Evolutionary conservation across 2,888 invertebrate genomes (phyloP).

Genomic region (Apocheima hispidaria): DNA sequence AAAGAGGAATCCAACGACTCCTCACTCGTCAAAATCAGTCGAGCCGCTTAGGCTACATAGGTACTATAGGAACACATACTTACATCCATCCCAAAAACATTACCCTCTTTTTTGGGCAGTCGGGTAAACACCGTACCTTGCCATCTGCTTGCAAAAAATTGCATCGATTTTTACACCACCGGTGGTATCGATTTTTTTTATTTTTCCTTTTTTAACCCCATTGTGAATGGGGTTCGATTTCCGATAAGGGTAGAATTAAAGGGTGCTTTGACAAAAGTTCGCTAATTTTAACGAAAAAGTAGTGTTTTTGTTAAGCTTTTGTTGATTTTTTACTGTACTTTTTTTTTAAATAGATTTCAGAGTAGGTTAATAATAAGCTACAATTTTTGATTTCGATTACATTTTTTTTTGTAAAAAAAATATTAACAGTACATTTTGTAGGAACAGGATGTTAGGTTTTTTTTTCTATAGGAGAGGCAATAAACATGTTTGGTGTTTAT

Average conservation of each 20-base stretch:
- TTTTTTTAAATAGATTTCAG: not conserved
- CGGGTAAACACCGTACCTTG: too few relatives aligned
- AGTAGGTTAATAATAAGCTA: constrained; percentile 15
- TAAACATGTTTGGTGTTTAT: too few relatives aligned
- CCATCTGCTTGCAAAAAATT: constrained; percentile 32
- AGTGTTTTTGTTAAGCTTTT: constrained; percentile 23
- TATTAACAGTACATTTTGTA: not conserved
- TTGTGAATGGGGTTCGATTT: constrained; percentile 38
- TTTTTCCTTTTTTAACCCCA: constrained; percentile 41
- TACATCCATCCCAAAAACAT: too few relatives aligned
- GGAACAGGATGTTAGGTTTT: too few relatives aligned
- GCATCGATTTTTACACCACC: constrained; percentile 12
- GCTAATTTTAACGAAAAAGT: constrained; percentile 42
- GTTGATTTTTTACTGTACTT: constrained; percentile 3
- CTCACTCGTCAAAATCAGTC: too few relatives aligned
- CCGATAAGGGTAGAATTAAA: constrained; percentile 38
- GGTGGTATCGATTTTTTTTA: constrained; percentile 21
- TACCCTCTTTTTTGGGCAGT: too few relatives aligned
- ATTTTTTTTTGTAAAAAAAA: not conserved
- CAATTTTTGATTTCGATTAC: not conserved
- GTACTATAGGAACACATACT: too few relatives aligned
- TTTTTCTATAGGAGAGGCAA: too few relatives aligned
- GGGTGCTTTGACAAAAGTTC: constrained; percentile 39
- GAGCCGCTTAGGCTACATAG: too few relatives aligned
- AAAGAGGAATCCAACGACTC: too few relatives aligned